phyloP scores from a whole-genome alignment of 2,888 invertebrate genomes.

The Priocnemis perturbator region DNA sequence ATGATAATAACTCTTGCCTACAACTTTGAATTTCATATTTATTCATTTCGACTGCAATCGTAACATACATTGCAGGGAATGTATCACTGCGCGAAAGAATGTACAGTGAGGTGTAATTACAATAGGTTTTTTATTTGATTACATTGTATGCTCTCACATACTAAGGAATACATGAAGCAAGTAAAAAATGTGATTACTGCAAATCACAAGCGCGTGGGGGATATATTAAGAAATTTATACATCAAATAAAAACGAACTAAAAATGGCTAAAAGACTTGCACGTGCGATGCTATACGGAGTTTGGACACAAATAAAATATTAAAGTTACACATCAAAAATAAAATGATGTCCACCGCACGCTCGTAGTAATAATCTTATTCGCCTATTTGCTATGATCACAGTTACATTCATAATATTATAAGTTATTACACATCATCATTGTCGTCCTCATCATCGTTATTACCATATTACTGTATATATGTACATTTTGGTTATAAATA shows the following conservation, averaged over 20 bases:
- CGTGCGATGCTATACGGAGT: conserved; percentile 38
- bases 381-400: conserved; percentile 74
- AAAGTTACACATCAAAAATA: conserved; percentile 50
- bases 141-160: conserved; percentile 55
- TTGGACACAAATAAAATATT: conserved; percentile 44
- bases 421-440: conserved; percentile 64
- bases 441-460: conserved; percentile 50
- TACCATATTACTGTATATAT: conserved; percentile 66
- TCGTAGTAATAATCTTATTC: conserved; percentile 66
- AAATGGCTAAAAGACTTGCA: conserved; percentile 24
- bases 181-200: conserved; percentile 66
- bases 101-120: conserved; percentile 42
- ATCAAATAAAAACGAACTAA: conserved; percentile 32
- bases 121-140: conserved; percentile 61
- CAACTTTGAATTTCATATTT: background rate
- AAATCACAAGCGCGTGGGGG: conserved; percentile 51
- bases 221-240: conserved; percentile 41
- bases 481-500: conserved; percentile 71
- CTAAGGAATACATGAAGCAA: conserved; percentile 69
- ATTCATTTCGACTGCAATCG: conserved; percentile 20
- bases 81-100: conserved; percentile 26
- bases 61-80: conserved; percentile 34
- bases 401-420: conserved; percentile 72
- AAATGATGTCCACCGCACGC: conserved; percentile 46
- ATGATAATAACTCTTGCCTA: too few species aligned